A percentile compares a stretch with the other conserved stretches of the same genome.
Evolutionary conservation across 2,113 vertebrate genomes (phyloP).

Genomic region (Chlamydotis undulata): DNA sequence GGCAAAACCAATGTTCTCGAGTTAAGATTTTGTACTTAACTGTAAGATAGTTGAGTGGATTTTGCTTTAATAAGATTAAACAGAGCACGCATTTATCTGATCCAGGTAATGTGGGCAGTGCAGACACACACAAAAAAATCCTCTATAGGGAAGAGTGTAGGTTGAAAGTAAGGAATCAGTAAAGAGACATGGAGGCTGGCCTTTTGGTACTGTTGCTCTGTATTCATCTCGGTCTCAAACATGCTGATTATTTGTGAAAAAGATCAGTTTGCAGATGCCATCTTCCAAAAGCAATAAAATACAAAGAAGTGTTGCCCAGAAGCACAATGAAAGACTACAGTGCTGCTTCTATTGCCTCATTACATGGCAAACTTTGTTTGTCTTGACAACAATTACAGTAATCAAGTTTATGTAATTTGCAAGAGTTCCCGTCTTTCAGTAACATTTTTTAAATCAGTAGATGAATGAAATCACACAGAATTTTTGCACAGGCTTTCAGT

Average conservation of each 20-base stretch:
- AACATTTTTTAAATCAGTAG: not conserved
- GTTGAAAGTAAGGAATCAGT: not conserved
- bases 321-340: not conserved
- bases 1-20: conserved; percentile 49
- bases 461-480: not conserved
- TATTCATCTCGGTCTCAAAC: not conserved
- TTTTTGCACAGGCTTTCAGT: not conserved
- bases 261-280: not conserved
- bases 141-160: not conserved
- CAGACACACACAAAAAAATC: not conserved
- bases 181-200: not conserved
- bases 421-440: not conserved
- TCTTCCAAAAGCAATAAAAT: conserved; percentile 10
- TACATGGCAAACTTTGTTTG: not conserved
- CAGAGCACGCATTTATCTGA: conserved; percentile 55
- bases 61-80: conserved; percentile 68
- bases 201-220: not conserved
- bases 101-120: conserved; percentile 30
- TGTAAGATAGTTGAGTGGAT: conserved; percentile 53
- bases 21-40: conserved; percentile 59
- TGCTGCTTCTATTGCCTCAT: not conserved
- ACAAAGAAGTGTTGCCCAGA: not conserved
- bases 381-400: not conserved
- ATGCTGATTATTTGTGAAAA: not conserved
- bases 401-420: conserved; percentile 11